Percentiles rank a stretch among this genome's conserved stretches.
Evolutionary conservation across 2,797 vertebrate species (phyloP).

Genomic region (Sternarchorhynchus goeldii): DNA sequence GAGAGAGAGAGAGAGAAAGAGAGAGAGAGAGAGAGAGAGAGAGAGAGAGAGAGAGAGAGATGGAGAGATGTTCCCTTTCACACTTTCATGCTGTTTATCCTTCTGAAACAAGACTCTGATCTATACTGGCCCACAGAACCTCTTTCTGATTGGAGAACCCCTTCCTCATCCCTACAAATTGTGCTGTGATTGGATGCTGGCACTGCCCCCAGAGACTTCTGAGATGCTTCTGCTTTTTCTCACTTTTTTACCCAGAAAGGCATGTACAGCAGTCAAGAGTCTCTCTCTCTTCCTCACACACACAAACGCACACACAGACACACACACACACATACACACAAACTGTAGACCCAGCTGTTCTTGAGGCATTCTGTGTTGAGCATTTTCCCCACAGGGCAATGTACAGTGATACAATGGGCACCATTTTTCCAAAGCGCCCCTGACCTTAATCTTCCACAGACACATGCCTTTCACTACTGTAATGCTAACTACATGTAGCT

Average conservation of each 20-base stretch:
- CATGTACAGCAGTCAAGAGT: slow-evolving; percentile 55
- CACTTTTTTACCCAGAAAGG: slow-evolving; percentile 59
- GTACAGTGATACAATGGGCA: slow-evolving; percentile 1
- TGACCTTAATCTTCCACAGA: neutral
- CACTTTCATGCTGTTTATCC: slow-evolving; percentile 66
- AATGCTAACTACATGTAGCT: neutral
- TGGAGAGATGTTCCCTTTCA: slow-evolving; percentile 46
- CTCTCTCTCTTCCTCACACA: slow-evolving; percentile 39
- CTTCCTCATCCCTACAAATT: slow-evolving; percentile 45
- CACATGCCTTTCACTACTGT: neutral
- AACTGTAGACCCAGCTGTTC: slow-evolving; percentile 63
- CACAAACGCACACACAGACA: too few relatives aligned
- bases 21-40: slow-evolving; percentile 48
- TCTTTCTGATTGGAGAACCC: slow-evolving; percentile 64
- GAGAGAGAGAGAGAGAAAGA: slow-evolving; percentile 42
- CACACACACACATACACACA: neutral
- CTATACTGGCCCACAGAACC: slow-evolving; percentile 55
- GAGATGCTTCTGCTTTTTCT: slow-evolving; percentile 67
- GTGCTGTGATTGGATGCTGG: slow-evolving; percentile 68
- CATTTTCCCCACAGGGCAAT: slow-evolving; percentile 14
- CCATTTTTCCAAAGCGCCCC: neutral
- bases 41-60: slow-evolving; percentile 45
- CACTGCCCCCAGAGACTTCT: slow-evolving; percentile 60
- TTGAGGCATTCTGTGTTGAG: slow-evolving; percentile 39
- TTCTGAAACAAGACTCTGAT: slow-evolving; percentile 48